Conservation (phyloP, 2,797 vertebrate species). For the Mormyrus proboscirostris region DNA sequence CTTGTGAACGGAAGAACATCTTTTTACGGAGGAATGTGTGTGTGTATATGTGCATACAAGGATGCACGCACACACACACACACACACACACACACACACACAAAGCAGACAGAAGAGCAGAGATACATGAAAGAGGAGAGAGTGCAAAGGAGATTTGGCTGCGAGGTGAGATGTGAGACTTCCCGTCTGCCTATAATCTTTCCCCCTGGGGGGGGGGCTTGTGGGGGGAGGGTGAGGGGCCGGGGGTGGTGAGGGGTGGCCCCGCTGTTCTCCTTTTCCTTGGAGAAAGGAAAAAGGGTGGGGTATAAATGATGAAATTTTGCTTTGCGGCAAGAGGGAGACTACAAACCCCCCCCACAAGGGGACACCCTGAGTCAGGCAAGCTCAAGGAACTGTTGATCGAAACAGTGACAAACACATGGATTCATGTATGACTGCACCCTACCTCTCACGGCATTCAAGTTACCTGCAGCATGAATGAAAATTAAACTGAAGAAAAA, state of each 20-base stretch:
- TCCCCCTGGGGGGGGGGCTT: background rate
- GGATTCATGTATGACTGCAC: background rate
- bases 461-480: background rate
- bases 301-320: background rate
- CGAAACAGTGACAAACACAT: background rate
- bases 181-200: background rate
- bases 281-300: background rate
- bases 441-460: background rate
- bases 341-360: background rate
- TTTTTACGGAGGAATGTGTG: background rate
- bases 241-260: background rate
- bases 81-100: background rate
- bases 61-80: background rate
- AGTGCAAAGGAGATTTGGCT: slow-evolving; percentile 16
- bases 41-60: background rate
- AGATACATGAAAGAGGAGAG: slow-evolving; percentile 42
- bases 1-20: background rate
- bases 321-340: background rate
- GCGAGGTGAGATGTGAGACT: background rate
- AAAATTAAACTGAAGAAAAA: background rate
- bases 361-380: background rate
- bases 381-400: background rate
- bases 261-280: background rate
- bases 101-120: background rate
- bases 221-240: too few species aligned